Evolutionary conservation across 2,113 vertebrate species (phyloP), one percentile per base, ranked within the genome.

Genomic region (Hyla sarda): DNA sequence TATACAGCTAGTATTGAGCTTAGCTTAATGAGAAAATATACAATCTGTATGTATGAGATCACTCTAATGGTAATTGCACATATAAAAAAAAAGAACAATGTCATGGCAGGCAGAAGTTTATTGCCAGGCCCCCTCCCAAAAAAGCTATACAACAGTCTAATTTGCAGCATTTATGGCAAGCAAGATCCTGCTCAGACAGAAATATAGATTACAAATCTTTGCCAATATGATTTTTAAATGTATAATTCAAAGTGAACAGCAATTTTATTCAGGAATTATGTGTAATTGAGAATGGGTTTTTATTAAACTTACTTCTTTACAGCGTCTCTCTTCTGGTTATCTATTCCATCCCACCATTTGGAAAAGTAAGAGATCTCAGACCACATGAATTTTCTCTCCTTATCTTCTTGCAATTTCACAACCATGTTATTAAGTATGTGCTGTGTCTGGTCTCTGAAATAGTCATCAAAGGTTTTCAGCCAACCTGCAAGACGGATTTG

Each of bases 371-470:
- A 98, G 88, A 97, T 95, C 88, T 99, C 97, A 50, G 96, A 95
- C 97, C 97, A 99, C 0, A 99, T 94, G 91, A 99, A 97, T 89
- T 96, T 98, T 87, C 95, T 96, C 88, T 93, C 89, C 34, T 82
- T 89, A 85, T 98, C 96, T 92, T 97, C 95, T 34, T 92, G 93
- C 37, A 99, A 92, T 87, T 97, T 97, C 85, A 96, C 56, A 88
- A 98, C 91, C 97, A 98, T 98, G 90, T 98, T 99, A 93, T 97
- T 94, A 71, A 99, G 93, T 86, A 98, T 98, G 93, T 97, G 96
- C 82, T 93, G 95, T 0, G 97, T 99, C 91, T 97, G 96, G 89
- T 98, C 97, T 90, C 92, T 92, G 90, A 96, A 99, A 90, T 99
- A 99, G 78, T 93, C 91, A 88, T 98, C 95, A 87, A 99, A 99